Conservation (phyloP, 2,797 vertebrate genomes). For the Gadopsis bispinosus region DNA sequence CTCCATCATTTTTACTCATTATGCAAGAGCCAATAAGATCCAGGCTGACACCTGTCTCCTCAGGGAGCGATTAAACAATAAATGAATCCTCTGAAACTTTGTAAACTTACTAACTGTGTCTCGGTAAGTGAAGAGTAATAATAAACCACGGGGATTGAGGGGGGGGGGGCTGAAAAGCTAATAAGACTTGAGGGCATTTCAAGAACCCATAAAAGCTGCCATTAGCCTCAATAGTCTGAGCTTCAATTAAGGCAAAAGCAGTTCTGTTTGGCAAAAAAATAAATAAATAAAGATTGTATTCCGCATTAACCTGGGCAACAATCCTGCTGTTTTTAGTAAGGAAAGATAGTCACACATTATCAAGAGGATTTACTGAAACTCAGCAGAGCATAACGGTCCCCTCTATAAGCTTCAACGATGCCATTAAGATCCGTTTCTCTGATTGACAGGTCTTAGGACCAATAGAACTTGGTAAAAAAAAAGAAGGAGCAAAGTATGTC, state of each 20-base stretch:
- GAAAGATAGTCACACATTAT: conserved; percentile 15
- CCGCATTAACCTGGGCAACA: conserved; percentile 22
- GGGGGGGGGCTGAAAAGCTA: conserved; percentile 54
- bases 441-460: conserved; percentile 26
- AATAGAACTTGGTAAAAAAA: conserved; percentile 18
- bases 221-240: conserved; percentile 71
- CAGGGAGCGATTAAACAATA: conserved; percentile 77
- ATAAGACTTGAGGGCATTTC: conserved; percentile 71
- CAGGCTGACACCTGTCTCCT: conserved; percentile 84
- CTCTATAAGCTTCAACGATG: conserved; percentile 4
- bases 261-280: conserved; percentile 31
- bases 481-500: neutral
- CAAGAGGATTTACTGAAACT: conserved; percentile 15
- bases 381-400: neutral
- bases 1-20: conserved; percentile 94
- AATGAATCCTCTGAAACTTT: conserved; percentile 85
- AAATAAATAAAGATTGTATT: conserved; percentile 24
- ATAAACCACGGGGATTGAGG: conserved; percentile 52
- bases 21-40: conserved; percentile 87
- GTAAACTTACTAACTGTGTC: conserved; percentile 82
- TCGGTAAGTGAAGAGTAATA: conserved; percentile 76
- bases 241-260: conserved; percentile 65
- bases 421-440: neutral
- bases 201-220: conserved; percentile 67
- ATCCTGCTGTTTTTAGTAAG: conserved; percentile 16